Conservation (phyloP, 2,113 vertebrate species). For the Salvator merianae region DNA sequence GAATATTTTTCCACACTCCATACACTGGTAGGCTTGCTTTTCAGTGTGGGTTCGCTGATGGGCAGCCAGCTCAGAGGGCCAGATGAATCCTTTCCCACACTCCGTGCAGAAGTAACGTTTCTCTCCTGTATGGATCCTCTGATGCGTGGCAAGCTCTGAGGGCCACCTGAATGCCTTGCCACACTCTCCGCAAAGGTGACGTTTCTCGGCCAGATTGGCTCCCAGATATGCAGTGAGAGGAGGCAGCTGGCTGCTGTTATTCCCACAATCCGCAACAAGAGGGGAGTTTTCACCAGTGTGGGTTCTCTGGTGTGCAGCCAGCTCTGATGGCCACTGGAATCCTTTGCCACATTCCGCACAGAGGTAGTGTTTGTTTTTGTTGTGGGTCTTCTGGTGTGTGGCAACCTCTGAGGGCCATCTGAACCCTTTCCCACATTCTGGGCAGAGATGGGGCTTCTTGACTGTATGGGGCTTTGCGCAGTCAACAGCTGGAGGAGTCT, state of each 20-base stretch:
- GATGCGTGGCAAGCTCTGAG: conserved; percentile 33
- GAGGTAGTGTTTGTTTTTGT: conserved; percentile 67
- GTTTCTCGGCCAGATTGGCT: neutral
- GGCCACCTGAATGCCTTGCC: conserved; percentile 46
- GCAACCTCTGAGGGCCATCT: conserved; percentile 69
- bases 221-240: neutral
- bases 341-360: conserved; percentile 69
- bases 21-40: conserved; percentile 41
- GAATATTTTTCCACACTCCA: conserved; percentile 42
- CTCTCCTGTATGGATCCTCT: conserved; percentile 29
- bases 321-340: conserved; percentile 21
- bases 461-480: neutral
- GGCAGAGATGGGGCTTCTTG: conserved; percentile 42
- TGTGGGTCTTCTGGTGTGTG: conserved; percentile 70
- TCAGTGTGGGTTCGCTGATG: conserved; percentile 46
- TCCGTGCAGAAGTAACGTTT: conserved; percentile 35
- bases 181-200: conserved; percentile 3
- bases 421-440: conserved; percentile 71
- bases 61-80: conserved; percentile 25
- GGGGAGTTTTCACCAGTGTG: neutral
- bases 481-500: neutral
- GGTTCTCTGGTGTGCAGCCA: neutral
- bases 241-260: neutral
- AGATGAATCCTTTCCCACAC: conserved; percentile 38
- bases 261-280: neutral